Evolutionary conservation across 2,113 vertebrate species (phyloP), one percentile per base, ranked within the genome.

Genomic region (Aptenodytes patagonicus): DNA sequence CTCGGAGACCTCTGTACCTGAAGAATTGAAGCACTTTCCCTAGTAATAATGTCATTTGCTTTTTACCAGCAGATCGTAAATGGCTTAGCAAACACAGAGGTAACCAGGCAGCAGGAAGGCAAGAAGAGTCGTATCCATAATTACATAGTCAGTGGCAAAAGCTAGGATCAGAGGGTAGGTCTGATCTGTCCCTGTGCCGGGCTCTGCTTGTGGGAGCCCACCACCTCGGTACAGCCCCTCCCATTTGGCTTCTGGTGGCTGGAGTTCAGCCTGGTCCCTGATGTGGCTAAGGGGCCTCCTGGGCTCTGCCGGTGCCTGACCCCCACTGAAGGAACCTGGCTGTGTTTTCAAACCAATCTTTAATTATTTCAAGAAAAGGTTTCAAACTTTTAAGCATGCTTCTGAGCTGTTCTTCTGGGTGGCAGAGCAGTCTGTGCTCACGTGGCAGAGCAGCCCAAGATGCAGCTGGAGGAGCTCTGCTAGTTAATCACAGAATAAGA

Each of bases 121-220:
- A 42, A 34, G 47, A 51, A 34, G 38, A 51, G 32, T 49, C 7
- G 0, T 34, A 9, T 5, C 18, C 7, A 0, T 24, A 31, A 51
- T 52, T 36, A 32, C 1, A 1, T 21, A 24, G 51, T 49, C 31
- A 3, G 49, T 26, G 71, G 36, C 24, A 62, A 44, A 64, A 57
- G 44, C 42, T 26, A 2, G 8, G 36, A 51, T 31, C 21, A 47
- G 55, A 38, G 58, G 7, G 22, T 12, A 13, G 36, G 36, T 42
- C 28, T 22, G 61, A 4, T 15, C 26, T 8, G 22, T 31, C 58
- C 26, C n/a, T 4, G 44, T 7, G 38, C 34, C 40, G 57, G 44
- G 29, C 51, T 60, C 46, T 42, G 52, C 40, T 5, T 6, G 20
- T 9, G 69, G 54, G 38, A 52, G 32, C n/a, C 51, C 68, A 55